Evolutionary conservation across 2,888 invertebrate species (phyloP).

Genomic region (Pterostichus niger): DNA sequence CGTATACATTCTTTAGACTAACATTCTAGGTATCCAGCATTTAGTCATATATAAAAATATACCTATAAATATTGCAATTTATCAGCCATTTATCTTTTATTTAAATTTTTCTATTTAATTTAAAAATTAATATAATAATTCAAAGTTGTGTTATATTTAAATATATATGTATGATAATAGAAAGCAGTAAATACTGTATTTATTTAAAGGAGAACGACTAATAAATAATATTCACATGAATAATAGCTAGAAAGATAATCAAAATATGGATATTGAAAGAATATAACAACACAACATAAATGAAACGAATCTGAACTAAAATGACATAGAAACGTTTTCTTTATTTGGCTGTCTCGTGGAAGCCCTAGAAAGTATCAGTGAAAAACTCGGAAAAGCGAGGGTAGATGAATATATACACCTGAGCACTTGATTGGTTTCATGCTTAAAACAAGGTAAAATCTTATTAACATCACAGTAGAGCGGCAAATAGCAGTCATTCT

Average conservation of each 20-base stretch:
- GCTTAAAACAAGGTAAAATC: conserved; percentile 63
- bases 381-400: conserved; percentile 64
- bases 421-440: conserved; percentile 54
- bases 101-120: no score
- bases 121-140: no score
- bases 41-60: no score
- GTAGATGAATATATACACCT: conserved; percentile 64
- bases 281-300: conserved; percentile 11
- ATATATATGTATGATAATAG: no score
- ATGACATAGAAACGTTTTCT: conserved; percentile 40
- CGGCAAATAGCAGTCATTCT: conserved; percentile 35
- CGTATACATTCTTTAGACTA: no score
- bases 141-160: no score
- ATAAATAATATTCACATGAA: not conserved
- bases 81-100: no score
- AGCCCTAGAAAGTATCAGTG: conserved; percentile 56
- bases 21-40: no score
- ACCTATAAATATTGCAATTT: no score
- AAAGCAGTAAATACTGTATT: no score
- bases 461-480: conserved; percentile 49
- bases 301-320: conserved; percentile 43
- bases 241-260: not conserved
- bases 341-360: conserved; percentile 52
- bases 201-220: no score
- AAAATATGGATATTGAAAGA: conserved; percentile 14